Base-by-base conservation (phyloP, 2,888 invertebrate species). In the Cheilosia urbana region DNA sequence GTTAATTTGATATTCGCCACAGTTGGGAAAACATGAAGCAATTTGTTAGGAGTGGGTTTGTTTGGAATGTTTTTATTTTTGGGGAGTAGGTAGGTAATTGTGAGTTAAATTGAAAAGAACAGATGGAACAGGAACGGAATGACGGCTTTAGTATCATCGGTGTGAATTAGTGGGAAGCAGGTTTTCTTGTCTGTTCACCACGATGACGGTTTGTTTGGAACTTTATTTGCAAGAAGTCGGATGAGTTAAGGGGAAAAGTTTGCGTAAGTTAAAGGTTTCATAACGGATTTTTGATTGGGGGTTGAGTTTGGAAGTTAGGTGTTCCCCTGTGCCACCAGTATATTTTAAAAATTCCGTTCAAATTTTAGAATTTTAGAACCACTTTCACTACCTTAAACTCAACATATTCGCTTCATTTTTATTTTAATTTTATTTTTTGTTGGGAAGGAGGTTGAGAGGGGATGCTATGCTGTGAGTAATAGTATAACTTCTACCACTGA, bases 31-130 rank as follows among this genome's bases (percentile, higher is more conserved):
- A 51, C 15, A 51, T 15, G 21, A 51, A 24, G 51, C 51, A 27
- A 51, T 51, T 51, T 51, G 15, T 27, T 4, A 9, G 51, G 15
- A 27, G 21, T 5, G 15, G 15, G 7, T 51, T 51, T 15, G 21
- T 3, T 21, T 21, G 21, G 19, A 17, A 47, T 7, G 1, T 2
- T 21, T 17, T 47, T 47, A 9, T 17, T 19, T 17, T 17, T 11
- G 2, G 49, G 4, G 49, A 24, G 51, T n/a, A n/a, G n/a, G n/a
- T n/a, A n/a, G n/a, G n/a, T 51, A 15, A 51, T 24, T 51, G 7
- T 13, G 51, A 51, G 51, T 51, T 51, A 6, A 51, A 27, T 51
- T 21, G 51, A 27, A 51, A 27, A 6, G 51, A 27, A 15, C 51
- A 51, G 51, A 15, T 51, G 24, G 51, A 51, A 21, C 51, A 27